phyloP scores from a whole-genome alignment of 2,888 invertebrate genomes.

The Orthosia cruda region DNA sequence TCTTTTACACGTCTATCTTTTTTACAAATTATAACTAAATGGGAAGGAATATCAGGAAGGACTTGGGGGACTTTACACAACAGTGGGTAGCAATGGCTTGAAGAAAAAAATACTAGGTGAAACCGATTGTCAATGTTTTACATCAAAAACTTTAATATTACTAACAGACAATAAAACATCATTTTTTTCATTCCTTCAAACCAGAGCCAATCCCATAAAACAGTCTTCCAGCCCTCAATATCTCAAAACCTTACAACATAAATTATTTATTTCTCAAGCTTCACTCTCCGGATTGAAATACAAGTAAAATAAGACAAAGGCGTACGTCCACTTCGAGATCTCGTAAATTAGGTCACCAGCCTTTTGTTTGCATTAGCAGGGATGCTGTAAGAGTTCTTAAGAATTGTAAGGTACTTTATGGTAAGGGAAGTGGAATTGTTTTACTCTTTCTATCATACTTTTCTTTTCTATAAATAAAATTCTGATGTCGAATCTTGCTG shows the following conservation, averaged over 20 bases:
- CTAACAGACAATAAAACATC: not conserved
- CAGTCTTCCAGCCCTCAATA: not conserved
- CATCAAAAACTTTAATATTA: not conserved
- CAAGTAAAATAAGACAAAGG: constrained; percentile 49
- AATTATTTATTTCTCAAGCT: constrained; percentile 52
- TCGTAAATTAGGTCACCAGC: constrained; percentile 63
- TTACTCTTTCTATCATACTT: not conserved
- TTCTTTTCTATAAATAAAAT: not conserved
- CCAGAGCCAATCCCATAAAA: constrained; percentile 5
- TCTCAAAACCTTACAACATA: constrained; percentile 32
- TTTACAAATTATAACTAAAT: no score
- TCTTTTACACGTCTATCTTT: no score
- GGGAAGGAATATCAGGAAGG: no score
- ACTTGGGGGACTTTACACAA: no score
- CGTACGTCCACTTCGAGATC: constrained; percentile 52
- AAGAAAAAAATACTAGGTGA: no score
- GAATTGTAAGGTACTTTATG: constrained; percentile 29
- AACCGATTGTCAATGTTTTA: not conserved
- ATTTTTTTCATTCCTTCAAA: not conserved
- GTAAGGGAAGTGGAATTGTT: constrained; percentile 1
- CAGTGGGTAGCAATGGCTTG: no score
- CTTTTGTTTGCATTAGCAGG: constrained; percentile 52
- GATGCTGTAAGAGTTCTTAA: constrained; percentile 33
- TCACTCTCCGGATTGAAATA: constrained; percentile 60
- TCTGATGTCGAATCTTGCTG: not conserved